These are phyloP conservation scores for Calephelis nemesis DNA, from an alignment of 1,140 invertebrate species.

Conservation along the genomic window DNA sequence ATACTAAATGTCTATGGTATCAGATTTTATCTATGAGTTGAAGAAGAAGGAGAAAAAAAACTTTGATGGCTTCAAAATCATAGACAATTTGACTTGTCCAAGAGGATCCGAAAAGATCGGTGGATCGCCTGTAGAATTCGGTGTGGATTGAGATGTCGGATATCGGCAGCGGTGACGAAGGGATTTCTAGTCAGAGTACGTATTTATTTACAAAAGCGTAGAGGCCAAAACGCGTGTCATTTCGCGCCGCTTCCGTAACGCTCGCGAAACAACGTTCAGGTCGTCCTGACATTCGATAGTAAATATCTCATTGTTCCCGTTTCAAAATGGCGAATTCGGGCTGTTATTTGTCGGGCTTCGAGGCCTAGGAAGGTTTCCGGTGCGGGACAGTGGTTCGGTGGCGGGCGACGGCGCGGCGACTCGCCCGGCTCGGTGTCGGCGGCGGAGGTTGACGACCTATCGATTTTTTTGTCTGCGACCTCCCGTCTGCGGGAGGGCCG, in stretches of 20 bases:
- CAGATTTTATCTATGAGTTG: background rate
- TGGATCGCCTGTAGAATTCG: slow-evolving; percentile 75
- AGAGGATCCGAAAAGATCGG: slow-evolving; percentile 72
- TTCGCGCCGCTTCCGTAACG: slow-evolving; percentile 50
- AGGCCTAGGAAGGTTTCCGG: slow-evolving; percentile 49
- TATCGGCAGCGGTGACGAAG: slow-evolving; percentile 86
- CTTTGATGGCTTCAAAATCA: slow-evolving; percentile 68
- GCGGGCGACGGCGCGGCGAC: slow-evolving; percentile 52
- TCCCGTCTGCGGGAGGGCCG: slow-evolving; percentile 72
- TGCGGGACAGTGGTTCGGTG: slow-evolving; percentile 46
- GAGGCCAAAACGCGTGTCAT: slow-evolving; percentile 40
- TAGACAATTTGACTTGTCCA: slow-evolving; percentile 71
- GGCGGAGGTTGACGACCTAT: slow-evolving; percentile 73
- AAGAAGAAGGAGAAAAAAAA: slow-evolving; percentile 15
- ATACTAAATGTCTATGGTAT: background rate
- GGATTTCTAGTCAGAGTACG: slow-evolving; percentile 86
- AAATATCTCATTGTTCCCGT: slow-evolving; percentile 79
- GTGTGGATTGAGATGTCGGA: slow-evolving; percentile 84
- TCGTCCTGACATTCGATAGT: slow-evolving; percentile 66
- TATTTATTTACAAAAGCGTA: slow-evolving; percentile 70
- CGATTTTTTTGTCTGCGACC: slow-evolving; percentile 78
- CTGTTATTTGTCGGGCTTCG: slow-evolving; percentile 54
- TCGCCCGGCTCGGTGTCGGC: slow-evolving; percentile 55
- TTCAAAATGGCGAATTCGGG: slow-evolving; percentile 78
- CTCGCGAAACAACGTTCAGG: slow-evolving; percentile 43